Percentiles rank a stretch among this genome's conserved stretches.
These are phyloP conservation scores for Heterodera carotae DNA, from an alignment of 1,140 invertebrate genomes.

Conservation along the genomic window DNA sequence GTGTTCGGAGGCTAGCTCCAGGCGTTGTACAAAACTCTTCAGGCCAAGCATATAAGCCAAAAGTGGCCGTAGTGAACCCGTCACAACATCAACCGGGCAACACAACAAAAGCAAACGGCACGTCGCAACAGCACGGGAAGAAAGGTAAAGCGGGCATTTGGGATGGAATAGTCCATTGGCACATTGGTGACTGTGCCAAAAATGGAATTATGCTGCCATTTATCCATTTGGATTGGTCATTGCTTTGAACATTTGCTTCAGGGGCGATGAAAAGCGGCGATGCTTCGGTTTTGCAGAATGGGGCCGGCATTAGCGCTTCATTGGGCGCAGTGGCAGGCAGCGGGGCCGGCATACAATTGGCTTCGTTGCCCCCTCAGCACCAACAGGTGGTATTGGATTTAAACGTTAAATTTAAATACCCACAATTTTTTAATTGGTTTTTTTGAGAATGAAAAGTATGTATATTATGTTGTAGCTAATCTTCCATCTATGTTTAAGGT, in stretches of 20 bases:
- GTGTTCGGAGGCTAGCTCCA: slow-evolving; percentile 24
- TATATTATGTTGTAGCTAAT: background rate
- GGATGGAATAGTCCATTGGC: too few species aligned
- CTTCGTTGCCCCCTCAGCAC: slow-evolving; percentile 13
- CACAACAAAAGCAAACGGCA: slow-evolving; percentile 17
- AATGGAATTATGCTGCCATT: background rate
- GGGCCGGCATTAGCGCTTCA: background rate
- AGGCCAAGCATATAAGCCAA: slow-evolving; percentile 56
- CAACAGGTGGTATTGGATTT: slow-evolving; percentile 35
- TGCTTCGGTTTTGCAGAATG: slow-evolving; percentile 3
- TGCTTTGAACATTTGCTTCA: background rate
- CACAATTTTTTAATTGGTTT: too few species aligned
- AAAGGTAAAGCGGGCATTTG: background rate
- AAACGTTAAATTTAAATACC: background rate
- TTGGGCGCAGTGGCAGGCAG: background rate
- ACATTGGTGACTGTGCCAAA: too few species aligned
- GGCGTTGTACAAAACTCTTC: slow-evolving; percentile 49
- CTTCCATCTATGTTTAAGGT: background rate
- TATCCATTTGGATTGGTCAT: background rate
- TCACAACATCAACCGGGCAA: slow-evolving; percentile 18
- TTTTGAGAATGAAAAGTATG: background rate
- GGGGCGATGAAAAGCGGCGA: background rate
- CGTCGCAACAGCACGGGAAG: slow-evolving; percentile 18
- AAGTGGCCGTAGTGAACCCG: slow-evolving; percentile 48
- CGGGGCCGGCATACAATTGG: slow-evolving; percentile 10